These are phyloP conservation scores for Ctenomys sociabilis DNA, from an alignment of 2,113 vertebrate genomes.

Conservation along the genomic window DNA sequence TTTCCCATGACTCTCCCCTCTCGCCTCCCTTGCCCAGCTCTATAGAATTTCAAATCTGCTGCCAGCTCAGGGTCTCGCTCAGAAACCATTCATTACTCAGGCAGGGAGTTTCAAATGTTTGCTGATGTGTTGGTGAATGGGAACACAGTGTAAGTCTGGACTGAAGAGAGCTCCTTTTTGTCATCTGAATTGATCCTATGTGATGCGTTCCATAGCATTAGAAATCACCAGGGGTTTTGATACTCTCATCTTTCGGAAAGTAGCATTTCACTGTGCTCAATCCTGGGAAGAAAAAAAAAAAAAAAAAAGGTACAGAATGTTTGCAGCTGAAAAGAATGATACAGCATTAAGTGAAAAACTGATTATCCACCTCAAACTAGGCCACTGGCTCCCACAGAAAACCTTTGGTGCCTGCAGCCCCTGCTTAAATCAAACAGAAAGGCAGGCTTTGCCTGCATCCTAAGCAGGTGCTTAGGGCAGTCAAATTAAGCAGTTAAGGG, in stretches of 20 bases:
- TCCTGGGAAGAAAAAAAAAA: neutral
- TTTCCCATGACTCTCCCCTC: constrained; percentile 88
- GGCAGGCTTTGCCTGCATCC: neutral
- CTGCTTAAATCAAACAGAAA: constrained; percentile 58
- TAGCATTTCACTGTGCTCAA: constrained; percentile 68
- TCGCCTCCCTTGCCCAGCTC: constrained; percentile 82
- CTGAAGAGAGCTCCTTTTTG: constrained; percentile 75
- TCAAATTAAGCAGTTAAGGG: neutral
- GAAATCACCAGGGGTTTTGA: constrained; percentile 76
- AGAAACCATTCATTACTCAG: constrained; percentile 87
- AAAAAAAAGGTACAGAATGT: constrained; percentile 56
- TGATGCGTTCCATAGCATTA: constrained; percentile 71
- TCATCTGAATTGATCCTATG: constrained; percentile 81
- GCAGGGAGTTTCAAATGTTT: constrained; percentile 86
- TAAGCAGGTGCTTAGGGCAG: neutral
- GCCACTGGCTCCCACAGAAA: constrained; percentile 62
- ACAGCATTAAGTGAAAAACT: constrained; percentile 71
- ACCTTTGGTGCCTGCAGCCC: constrained; percentile 6
- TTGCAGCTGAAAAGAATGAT: constrained; percentile 72
- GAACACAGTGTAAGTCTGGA: constrained; percentile 83
- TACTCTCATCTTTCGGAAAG: constrained; percentile 72
- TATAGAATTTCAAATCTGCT: constrained; percentile 89
- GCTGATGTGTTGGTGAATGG: constrained; percentile 85
- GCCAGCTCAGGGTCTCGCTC: constrained; percentile 85
- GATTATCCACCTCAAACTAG: constrained; percentile 74